These are phyloP conservation scores for Cyprinodon tularosa DNA, from an alignment of 2,113 vertebrate species.

Conservation along the genomic window DNA sequence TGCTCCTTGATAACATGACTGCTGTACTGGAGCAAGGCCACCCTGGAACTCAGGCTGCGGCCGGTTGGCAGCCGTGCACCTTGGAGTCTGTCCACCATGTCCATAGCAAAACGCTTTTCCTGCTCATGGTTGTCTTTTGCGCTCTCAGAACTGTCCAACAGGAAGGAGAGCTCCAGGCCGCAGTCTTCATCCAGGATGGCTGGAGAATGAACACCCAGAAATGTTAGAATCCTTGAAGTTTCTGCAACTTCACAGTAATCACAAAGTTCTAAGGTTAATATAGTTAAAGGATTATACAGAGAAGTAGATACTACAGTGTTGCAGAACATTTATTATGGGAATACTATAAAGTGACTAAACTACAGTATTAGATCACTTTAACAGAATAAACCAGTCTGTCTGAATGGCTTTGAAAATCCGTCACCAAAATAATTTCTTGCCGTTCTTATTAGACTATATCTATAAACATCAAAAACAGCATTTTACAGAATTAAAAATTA, in stretches of 20 bases:
- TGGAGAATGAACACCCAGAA: conserved; percentile 39
- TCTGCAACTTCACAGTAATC: not conserved
- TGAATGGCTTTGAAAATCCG: not conserved
- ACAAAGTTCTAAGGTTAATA: not conserved
- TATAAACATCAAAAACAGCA: too few species aligned
- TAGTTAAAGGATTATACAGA: not conserved
- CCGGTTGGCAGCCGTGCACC: conserved; percentile 79
- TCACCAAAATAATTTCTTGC: not conserved
- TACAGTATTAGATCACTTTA: not conserved
- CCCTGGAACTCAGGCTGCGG: conserved; percentile 82
- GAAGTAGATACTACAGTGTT: not conserved
- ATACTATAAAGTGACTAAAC: not conserved
- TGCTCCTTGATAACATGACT: conserved; percentile 89
- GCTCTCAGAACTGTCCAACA: conserved; percentile 92
- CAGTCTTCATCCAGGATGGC: conserved; percentile 86
- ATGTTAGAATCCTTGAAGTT: not conserved
- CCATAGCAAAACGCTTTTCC: conserved; percentile 86
- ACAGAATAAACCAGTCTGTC: not conserved
- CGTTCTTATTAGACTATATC: not conserved
- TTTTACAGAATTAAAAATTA: not conserved
- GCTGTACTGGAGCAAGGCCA: conserved; percentile 90
- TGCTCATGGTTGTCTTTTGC: conserved; percentile 88
- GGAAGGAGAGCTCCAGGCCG: conserved; percentile 86
- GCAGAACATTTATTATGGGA: not conserved
- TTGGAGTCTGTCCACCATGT: conserved; percentile 84